Evolutionary conservation across 1,140 invertebrate genomes (phyloP).

Genomic region (Drosophila saltans): DNA sequence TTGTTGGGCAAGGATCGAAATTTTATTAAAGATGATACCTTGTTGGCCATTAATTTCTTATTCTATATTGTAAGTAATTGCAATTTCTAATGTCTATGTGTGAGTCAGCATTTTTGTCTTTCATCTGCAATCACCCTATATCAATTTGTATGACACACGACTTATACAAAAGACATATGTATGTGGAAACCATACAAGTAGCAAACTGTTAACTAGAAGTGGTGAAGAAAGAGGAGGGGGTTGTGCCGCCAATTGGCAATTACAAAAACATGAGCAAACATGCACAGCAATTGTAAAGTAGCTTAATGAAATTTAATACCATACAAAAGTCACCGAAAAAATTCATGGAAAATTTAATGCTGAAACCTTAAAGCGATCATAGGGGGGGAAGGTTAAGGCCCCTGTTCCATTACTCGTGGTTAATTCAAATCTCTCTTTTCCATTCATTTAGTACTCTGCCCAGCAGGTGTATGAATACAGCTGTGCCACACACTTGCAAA

Average conservation of each 20-base stretch:
- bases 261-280: slow-evolving; percentile 78
- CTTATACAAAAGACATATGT: not conserved
- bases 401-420: slow-evolving; percentile 2
- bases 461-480: slow-evolving; percentile 51
- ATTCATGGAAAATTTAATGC: slow-evolving; percentile 55
- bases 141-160: slow-evolving; percentile 18
- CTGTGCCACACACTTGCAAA: slow-evolving; percentile 55
- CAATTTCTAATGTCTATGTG: not conserved
- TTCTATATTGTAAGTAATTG: not conserved
- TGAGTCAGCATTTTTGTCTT: slow-evolving; percentile 9
- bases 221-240: not conserved
- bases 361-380: slow-evolving; percentile 55
- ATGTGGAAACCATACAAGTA: slow-evolving; percentile 5
- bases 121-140: slow-evolving; percentile 17
- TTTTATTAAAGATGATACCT: no score
- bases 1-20: no score
- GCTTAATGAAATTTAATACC: slow-evolving; percentile 66
- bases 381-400: slow-evolving; percentile 24
- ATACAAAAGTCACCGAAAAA: slow-evolving; percentile 20
- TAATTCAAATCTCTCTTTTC: not conserved
- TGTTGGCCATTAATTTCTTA: no score
- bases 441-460: slow-evolving; percentile 19
- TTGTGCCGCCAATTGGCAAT: slow-evolving; percentile 48
- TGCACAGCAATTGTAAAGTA: slow-evolving; percentile 69
- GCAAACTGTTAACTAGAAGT: no score